Base-by-base conservation (phyloP, 1,140 invertebrate species). In the Delia radicum region DNA sequence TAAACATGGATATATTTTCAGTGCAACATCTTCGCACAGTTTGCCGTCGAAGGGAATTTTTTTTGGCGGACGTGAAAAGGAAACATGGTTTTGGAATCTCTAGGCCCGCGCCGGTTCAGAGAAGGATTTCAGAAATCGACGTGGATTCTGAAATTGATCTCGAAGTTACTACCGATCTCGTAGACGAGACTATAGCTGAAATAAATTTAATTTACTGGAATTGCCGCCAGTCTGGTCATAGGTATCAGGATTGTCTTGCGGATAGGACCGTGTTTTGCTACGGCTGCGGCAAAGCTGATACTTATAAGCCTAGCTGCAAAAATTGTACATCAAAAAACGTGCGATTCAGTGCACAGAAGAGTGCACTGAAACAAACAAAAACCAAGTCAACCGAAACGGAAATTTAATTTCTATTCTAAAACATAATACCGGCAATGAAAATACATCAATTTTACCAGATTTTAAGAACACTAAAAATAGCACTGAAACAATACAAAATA, bases 191-290 rank as follows among this genome's bases (percentile, higher is more conserved):
- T 3, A 18, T 21, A 8, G 27, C 67, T n/a, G n/a, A n/a, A 7
- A 29, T 71, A 4, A 31, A 4, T 5, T 33, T 71, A 15, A 61
- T 75, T 8, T 78, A 74, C n/a, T 78, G 76, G 46, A 78, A 78
- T 2, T 78, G 76, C 10, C 46, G 29, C 0, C 67, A 78, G 13
- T 48, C 61, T 5, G 77, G 76, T 1, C 76, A 77, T 27, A 26
- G 73, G 3, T 75, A 77, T 31, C 67, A 77, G 2, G 62, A 78
- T 15, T 78, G 77, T 8, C 10, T 28, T 1, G 18, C 28, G 12
- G 67, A 74, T 7, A 29, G 74, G 1, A 73, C 15, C 8, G n/a
- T 74, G 18, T 62, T 74, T 31, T 74, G 73, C 15, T 74, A 33
- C 21, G 28, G 55, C 24, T 74, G 73, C 28, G 55, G 73, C 5